Evolutionary conservation across 2,888 invertebrate species (phyloP), one percentile per base, ranked within the genome.

Genomic region (Julus scandinavius): DNA sequence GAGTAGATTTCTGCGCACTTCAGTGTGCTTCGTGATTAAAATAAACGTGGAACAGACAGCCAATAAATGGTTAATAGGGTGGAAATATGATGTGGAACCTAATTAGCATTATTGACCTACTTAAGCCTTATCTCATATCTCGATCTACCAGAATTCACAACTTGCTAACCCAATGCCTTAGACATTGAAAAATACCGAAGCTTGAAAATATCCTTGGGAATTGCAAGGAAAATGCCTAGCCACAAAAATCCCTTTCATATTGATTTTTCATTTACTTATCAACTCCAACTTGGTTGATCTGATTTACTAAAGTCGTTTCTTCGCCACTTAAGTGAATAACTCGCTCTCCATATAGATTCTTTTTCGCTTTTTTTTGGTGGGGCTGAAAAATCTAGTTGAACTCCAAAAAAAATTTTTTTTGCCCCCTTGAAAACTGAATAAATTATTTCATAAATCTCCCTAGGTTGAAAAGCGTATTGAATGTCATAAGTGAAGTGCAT

Each of bases 221-320:
- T 80, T 80, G 80, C 2, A 38, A 80, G 80, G 38, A 38, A 80
- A 40, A 80, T 15, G 38, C 80, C 80, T 40, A 40, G 80, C 80
- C 80, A 9, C 80, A 80, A 13, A 80, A 80, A 80, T 40, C 80
- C 80, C 7, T 80, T 80, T 80, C 38, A 38, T 80, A 80, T 80
- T 38, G 80, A 80, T 80, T 80, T 80, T 80, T 80, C 80, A 80
- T 80, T 80, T 80, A 80, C 80, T 80, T 80, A 80, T 80, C 80
- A 80, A 38, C 80, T 80, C 80, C 80, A 38, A 80, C 80, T 80
- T 80, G 15, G 38, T 38, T 80, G 80, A 80, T 80, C 80, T 80
- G 80, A 80, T 80, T 80, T 80, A 80, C 80, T 80, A 80, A 80
- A 80, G 80, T 80, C 80, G 80, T 80, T 80, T 80, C 80, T 80